Evolutionary conservation across 2,888 invertebrate species (phyloP).

Genomic region (Heteromurus nitidus): DNA sequence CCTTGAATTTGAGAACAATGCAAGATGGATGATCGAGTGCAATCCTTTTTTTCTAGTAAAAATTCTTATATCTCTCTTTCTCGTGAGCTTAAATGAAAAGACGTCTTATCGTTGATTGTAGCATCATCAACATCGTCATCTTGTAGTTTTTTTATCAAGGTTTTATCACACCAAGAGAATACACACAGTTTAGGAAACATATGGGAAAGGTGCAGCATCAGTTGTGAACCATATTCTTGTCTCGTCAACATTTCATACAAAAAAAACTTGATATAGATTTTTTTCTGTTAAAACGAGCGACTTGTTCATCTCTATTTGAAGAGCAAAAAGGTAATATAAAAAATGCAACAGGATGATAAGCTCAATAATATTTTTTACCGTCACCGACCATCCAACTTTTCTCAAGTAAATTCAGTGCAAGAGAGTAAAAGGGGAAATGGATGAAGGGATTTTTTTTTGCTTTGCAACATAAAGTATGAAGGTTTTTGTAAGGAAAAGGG

Average conservation of each 20-base stretch:
- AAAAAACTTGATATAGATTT: not conserved
- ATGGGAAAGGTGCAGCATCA: conserved; percentile 41
- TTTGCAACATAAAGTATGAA: conserved; percentile 6
- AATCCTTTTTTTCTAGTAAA: not conserved
- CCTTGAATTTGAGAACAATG: conserved; percentile 44
- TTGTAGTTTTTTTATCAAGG: conserved; percentile 1
- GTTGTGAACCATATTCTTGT: not conserved
- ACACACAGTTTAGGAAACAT: conserved; percentile 36
- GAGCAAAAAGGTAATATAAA: not conserved
- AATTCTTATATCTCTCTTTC: conserved; percentile 3
- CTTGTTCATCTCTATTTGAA: not conserved
- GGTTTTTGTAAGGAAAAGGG: no score
- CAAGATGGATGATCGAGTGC: conserved; percentile 19
- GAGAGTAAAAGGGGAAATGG: not conserved
- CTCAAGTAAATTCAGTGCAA: not conserved
- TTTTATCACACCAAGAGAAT: conserved; percentile 11
- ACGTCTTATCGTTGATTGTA: not conserved
- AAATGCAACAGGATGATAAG: not conserved
- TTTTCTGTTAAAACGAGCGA: not conserved
- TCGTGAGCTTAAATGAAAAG: conserved; percentile 22
- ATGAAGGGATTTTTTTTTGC: conserved; percentile 6
- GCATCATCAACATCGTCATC: conserved; percentile 21
- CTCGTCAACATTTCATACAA: not conserved
- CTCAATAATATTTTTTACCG: no score
- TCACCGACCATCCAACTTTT: no score